Percentiles rank a stretch among this genome's conserved stretches.
Evolutionary conservation across 2,113 vertebrate genomes (phyloP).

Genomic region (Tyrannus savana): DNA sequence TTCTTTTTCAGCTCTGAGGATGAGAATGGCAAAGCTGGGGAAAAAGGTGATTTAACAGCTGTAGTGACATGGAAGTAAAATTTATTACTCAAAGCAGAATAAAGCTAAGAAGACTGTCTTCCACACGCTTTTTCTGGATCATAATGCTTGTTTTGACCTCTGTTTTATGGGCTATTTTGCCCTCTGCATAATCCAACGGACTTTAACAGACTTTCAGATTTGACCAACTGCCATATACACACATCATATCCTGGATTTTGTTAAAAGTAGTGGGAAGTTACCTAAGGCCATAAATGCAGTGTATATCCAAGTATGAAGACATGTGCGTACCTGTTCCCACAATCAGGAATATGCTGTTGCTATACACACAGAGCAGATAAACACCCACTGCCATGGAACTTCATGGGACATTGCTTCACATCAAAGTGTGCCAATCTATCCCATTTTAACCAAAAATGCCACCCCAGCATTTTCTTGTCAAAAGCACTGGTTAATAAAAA

Average conservation of each 20-base stretch:
- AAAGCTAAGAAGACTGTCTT: slow-evolving; percentile 59
- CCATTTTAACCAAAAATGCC: background rate
- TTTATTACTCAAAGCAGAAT: slow-evolving; percentile 37
- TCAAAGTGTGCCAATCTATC: background rate
- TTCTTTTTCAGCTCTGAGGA: slow-evolving; percentile 80
- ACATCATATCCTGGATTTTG: background rate
- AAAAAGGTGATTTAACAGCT: slow-evolving; percentile 79
- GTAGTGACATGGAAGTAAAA: background rate
- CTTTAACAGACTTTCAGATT: background rate
- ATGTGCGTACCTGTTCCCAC: background rate
- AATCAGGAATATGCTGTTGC: background rate
- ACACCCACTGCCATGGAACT: background rate
- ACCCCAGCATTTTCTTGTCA: background rate
- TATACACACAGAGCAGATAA: background rate
- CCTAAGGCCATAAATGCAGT: background rate
- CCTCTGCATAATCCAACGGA: background rate
- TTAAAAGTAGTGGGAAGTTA: background rate
- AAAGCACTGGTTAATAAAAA: background rate
- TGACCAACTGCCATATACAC: background rate
- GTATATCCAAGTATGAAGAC: background rate
- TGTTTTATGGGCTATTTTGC: background rate
- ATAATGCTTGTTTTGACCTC: slow-evolving; percentile 26
- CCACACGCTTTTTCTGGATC: slow-evolving; percentile 38
- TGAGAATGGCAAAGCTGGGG: slow-evolving; percentile 86
- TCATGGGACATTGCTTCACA: background rate